Evolutionary conservation across 2,797 vertebrate genomes (phyloP).

Genomic region (Tenualosa ilisha): DNA sequence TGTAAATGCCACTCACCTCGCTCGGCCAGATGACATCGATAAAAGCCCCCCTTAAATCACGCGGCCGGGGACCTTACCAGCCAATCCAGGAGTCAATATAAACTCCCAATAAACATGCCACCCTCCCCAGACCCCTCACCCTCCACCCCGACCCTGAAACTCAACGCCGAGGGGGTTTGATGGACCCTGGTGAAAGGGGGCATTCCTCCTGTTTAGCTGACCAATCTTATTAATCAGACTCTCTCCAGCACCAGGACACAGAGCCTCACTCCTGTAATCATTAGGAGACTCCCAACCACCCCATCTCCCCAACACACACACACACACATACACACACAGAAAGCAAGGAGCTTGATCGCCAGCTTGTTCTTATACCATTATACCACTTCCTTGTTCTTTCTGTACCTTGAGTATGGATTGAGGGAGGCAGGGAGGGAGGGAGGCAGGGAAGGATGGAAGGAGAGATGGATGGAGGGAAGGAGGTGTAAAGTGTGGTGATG

Average conservation of each 20-base stretch:
- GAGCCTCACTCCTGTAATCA: slow-evolving; percentile 33
- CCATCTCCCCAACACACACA: no score
- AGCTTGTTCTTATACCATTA: not conserved
- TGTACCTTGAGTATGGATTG: not conserved
- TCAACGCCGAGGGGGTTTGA: slow-evolving; percentile 4
- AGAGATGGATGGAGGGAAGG: not conserved
- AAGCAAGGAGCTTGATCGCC: not conserved
- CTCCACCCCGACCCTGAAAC: not conserved
- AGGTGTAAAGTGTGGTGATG: not conserved
- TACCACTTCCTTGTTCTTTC: not conserved
- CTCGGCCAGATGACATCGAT: slow-evolving; percentile 58
- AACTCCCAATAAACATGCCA: slow-evolving; percentile 57
- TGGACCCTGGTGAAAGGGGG: slow-evolving; percentile 48
- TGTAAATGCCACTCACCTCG: slow-evolving; percentile 65
- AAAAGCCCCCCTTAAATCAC: slow-evolving; percentile 60
- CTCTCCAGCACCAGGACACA: slow-evolving; percentile 32
- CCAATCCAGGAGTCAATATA: slow-evolving; percentile 50
- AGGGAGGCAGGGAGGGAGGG: not conserved
- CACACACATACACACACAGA: not conserved
- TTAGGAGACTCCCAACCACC: slow-evolving; percentile 26
- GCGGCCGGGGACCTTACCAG: slow-evolving; percentile 19
- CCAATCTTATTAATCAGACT: slow-evolving; percentile 37
- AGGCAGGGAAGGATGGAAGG: not conserved
- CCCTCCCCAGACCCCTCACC: not conserved
- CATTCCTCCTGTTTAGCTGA: slow-evolving; percentile 21